phyloP scores from a whole-genome alignment of 2,113 vertebrate genomes.

The Thamnophis sirtalis region DNA sequence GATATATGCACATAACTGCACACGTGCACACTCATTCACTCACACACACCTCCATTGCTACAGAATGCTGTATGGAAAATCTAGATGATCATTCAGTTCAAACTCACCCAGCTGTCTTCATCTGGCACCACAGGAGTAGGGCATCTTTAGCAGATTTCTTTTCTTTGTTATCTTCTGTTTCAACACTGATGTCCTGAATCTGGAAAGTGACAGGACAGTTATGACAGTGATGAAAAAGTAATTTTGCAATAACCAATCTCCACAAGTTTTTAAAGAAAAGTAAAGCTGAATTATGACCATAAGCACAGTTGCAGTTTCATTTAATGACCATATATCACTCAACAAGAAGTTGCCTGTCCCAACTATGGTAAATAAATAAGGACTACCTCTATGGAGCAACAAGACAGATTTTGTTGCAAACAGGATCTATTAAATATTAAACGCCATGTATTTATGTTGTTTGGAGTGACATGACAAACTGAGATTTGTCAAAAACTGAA shows the following conservation, averaged over 20 bases:
- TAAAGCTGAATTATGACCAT: background rate
- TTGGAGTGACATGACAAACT: background rate
- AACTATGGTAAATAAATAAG: background rate
- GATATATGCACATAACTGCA: background rate
- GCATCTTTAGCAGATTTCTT: slow-evolving; percentile 96
- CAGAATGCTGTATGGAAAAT: slow-evolving; percentile 18
- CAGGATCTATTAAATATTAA: background rate
- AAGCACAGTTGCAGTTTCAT: background rate
- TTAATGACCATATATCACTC: background rate
- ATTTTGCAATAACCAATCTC: background rate
- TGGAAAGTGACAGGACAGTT: slow-evolving; percentile 57
- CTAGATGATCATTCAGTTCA: slow-evolving; percentile 24
- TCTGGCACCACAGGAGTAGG: slow-evolving; percentile 96
- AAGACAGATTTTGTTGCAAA: background rate
- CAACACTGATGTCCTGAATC: slow-evolving; percentile 98
- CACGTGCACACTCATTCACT: background rate
- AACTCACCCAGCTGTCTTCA: slow-evolving; percentile 97
- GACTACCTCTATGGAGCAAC: background rate
- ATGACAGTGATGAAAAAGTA: background rate
- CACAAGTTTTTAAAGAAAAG: background rate
- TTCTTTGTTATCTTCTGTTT: slow-evolving; percentile 97
- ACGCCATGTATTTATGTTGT: background rate
- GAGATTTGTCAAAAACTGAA: background rate
- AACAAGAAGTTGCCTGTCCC: background rate
- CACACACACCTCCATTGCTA: background rate